phyloP scores from a whole-genome alignment of 2,113 vertebrate genomes.

The Rhinolophus ferrumequinum region DNA sequence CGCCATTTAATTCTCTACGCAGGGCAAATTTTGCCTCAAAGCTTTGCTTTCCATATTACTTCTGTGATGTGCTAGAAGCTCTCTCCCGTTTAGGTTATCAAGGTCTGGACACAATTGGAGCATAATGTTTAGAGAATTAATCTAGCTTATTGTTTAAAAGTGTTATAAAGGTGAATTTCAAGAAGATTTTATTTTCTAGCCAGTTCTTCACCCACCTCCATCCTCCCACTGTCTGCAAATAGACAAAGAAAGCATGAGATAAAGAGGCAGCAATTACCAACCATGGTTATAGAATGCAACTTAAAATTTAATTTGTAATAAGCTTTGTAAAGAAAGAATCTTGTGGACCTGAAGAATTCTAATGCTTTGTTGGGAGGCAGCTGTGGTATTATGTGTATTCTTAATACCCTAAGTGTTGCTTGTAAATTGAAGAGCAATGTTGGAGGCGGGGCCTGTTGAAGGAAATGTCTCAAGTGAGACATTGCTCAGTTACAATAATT shows the following conservation, averaged over 20 bases:
- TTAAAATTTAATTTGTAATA: slow-evolving; percentile 10
- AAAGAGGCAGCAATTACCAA: not conserved
- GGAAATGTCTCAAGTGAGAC: not conserved
- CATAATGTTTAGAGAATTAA: not conserved
- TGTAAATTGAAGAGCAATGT: not conserved
- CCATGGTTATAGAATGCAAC: not conserved
- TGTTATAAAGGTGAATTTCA: not conserved
- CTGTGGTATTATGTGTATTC: not conserved
- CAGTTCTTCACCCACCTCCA: no score
- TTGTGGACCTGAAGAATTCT: not conserved
- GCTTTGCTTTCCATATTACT: not conserved
- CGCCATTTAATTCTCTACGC: not conserved
- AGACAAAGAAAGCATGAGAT: not conserved
- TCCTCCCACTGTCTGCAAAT: not conserved
- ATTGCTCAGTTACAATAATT: not conserved
- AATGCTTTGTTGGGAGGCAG: not conserved
- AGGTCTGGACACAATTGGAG: not conserved
- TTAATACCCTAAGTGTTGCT: not conserved
- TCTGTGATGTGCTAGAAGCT: not conserved
- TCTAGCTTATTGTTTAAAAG: not conserved
- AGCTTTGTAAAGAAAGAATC: not conserved
- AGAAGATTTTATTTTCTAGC: not conserved
- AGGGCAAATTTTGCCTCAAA: not conserved
- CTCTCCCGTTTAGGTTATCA: not conserved
- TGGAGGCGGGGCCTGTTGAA: not conserved